Percentiles rank a stretch among this genome's conserved stretches.
Conservation (phyloP, 2,797 vertebrate species). For the Mus caroli region DNA sequence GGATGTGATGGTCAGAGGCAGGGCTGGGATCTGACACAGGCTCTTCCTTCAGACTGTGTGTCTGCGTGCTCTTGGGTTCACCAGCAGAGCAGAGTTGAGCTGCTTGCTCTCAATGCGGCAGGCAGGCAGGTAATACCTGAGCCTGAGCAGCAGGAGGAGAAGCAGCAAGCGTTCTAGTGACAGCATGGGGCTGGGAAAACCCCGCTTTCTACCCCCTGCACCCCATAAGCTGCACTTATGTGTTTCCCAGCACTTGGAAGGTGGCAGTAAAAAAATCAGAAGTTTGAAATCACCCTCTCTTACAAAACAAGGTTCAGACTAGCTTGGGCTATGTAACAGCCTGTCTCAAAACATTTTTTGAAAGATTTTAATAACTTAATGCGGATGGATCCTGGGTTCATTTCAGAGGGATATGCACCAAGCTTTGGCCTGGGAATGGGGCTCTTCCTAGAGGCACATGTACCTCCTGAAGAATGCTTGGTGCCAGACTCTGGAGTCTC, state of each 20-base stretch:
- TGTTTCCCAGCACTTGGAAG: neutral
- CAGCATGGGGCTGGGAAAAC: neutral
- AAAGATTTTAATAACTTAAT: neutral
- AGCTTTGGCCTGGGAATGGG: too few relatives aligned
- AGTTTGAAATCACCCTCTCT: neutral
- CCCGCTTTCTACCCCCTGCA: neutral
- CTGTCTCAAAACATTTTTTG: neutral
- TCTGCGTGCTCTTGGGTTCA: slow-evolving; percentile 73
- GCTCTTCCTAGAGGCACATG: too few relatives aligned
- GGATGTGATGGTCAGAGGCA: slow-evolving; percentile 77
- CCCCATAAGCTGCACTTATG: neutral
- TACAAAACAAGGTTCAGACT: neutral
- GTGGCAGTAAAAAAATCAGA: neutral
- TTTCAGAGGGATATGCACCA: neutral
- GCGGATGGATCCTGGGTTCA: neutral
- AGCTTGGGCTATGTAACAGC: neutral
- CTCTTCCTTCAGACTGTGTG: slow-evolving; percentile 61
- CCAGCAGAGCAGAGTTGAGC: slow-evolving; percentile 92
- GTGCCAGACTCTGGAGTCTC: neutral
- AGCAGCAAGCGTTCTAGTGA: neutral
- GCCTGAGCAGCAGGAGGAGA: slow-evolving; percentile 91
- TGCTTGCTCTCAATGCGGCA: slow-evolving; percentile 93
- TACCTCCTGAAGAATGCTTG: neutral
- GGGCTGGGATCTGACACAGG: slow-evolving; percentile 22
- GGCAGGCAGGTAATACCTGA: slow-evolving; percentile 90